Evolutionary conservation across 2,888 invertebrate genomes (phyloP).

Genomic region (Podotricha telesiphe): DNA sequence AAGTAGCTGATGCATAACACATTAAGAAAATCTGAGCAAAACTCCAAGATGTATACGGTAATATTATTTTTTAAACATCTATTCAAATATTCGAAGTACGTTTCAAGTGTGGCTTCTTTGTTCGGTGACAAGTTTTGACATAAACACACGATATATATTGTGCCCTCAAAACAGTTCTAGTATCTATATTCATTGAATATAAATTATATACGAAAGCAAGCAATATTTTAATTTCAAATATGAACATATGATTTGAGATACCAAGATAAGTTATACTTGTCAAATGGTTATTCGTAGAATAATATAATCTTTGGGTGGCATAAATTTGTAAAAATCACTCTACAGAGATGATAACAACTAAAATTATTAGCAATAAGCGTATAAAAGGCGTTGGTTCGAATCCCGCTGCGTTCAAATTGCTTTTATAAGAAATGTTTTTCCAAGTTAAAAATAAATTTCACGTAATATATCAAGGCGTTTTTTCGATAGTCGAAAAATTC

Average conservation of each 20-base stretch:
- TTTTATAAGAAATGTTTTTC: too few relatives aligned
- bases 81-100: neutral
- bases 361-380: too few relatives aligned
- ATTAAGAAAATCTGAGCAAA: constrained; percentile 19
- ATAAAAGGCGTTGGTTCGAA: too few relatives aligned
- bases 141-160: neutral
- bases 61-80: constrained; percentile 16
- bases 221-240: neutral
- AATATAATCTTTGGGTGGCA: too few relatives aligned
- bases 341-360: too few relatives aligned
- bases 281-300: too few relatives aligned
- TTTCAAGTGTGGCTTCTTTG: constrained; percentile 15
- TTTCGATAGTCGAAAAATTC: constrained; percentile 50
- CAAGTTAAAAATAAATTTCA: constrained; percentile 32
- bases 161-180: too few relatives aligned
- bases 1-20: constrained; percentile 54
- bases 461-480: constrained; percentile 46
- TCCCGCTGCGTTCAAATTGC: too few relatives aligned
- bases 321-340: too few relatives aligned
- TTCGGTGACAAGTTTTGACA: neutral
- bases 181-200: too few relatives aligned
- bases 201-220: neutral
- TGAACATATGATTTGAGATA: neutral
- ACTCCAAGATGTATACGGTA: constrained; percentile 29
- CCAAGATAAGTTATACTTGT: constrained; percentile 21